Base-by-base conservation (phyloP, 1,140 invertebrate species). In the Sycophaga agraensis region DNA sequence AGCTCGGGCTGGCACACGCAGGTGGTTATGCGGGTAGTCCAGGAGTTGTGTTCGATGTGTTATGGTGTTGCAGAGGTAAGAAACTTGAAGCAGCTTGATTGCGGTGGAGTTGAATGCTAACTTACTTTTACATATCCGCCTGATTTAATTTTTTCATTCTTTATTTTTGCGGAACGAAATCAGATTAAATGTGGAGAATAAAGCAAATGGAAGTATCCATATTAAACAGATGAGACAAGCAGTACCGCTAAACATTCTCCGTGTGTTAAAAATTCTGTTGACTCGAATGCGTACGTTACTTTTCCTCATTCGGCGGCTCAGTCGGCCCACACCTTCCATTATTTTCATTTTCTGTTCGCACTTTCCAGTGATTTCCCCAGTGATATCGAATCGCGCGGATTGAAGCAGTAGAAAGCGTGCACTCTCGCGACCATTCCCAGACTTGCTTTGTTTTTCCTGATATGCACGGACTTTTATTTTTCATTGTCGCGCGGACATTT, bases 351-450 rank as follows among this genome's bases (percentile, higher is more conserved):
- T 63, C 42, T 17, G 40, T 46, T 63, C 40, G 31, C 61, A 53
- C 55, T 53, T 31, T 48, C 43, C 54, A 37, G 22, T 58, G 61
- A 63, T 64, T 64, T 64, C 57, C 63, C 57, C 21, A 59, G 63
- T 28, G 63, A 63, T 58, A 58, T 63, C 55, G 50, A 63, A 63
- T 58, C 48, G 46, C 54, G 46, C 28, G 28, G 34, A 62, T 62
- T 53, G 53, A 62, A 62, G 42, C 59, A 42, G 51, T 61, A 48
- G 56, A 21, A 7, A 16, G 45, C 45, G 45, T 28, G 17, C n/a
- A n/a, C n/a, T n/a, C n/a, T n/a, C n/a, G n/a, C 22, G 7, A 2
- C 16, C 45, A 12, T 8, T 46, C 22, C 24, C 17, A 6, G 0
- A 28, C 7, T 16, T n/a, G 45, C 7, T 28, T 28, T 28, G 22